A percentile compares a stretch with the other conserved stretches of the same genome.
These are phyloP conservation scores for Drosophila pallidifrons DNA, from an alignment of 1,140 invertebrate species.

Conservation along the genomic window DNA sequence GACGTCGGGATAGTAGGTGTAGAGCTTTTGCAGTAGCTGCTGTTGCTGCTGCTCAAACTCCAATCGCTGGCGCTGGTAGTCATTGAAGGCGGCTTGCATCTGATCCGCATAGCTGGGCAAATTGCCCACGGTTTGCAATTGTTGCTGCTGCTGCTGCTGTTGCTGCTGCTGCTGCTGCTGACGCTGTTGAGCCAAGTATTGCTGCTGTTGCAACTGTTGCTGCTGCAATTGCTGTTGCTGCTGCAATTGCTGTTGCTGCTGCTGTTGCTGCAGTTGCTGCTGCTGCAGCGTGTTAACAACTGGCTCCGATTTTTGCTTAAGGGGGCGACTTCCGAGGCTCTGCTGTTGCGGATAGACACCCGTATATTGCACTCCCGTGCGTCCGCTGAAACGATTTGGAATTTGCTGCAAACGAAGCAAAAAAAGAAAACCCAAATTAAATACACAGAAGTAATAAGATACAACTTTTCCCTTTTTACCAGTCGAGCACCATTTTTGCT, in stretches of 20 bases:
- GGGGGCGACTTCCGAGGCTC: not conserved
- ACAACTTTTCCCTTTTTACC: conserved; percentile 16
- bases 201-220: conserved; percentile 12
- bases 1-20: conserved; percentile 61
- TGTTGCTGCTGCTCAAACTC: conserved; percentile 74
- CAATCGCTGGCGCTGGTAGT: conserved; percentile 66
- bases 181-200: conserved; percentile 14
- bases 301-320: conserved; percentile 25
- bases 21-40: conserved; percentile 65
- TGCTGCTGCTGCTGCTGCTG: conserved; percentile 17
- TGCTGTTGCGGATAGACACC: conserved; percentile 30
- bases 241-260: conserved; percentile 16
- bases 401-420: conserved; percentile 23
- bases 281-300: conserved; percentile 1
- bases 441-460: not conserved
- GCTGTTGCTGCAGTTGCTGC: conserved; percentile 11
- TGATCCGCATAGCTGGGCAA: conserved; percentile 70
- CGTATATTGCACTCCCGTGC: conserved; percentile 43
- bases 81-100: conserved; percentile 69
- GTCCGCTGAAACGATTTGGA: conserved; percentile 39
- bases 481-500: conserved; percentile 25
- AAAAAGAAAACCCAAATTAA: not conserved
- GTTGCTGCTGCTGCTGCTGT: conserved; percentile 29
- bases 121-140: conserved; percentile 13
- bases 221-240: conserved; percentile 34